A percentile compares a stretch with the other conserved stretches of the same genome.
These are phyloP conservation scores for Gambelia wislizenii DNA, from an alignment of 2,797 vertebrate species.

Conservation along the genomic window DNA sequence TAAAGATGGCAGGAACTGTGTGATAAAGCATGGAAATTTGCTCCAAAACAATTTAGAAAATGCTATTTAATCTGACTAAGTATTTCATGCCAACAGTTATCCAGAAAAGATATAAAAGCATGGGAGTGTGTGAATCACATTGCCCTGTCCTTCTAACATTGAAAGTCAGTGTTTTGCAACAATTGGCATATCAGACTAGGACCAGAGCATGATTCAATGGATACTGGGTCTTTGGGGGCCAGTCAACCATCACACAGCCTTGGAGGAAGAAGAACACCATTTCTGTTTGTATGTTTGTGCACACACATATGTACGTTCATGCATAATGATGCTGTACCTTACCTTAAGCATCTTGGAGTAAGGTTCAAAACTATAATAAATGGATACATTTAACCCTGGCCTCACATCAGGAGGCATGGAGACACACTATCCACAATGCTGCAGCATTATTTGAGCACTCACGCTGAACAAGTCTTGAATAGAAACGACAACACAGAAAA, in stretches of 20 bases:
- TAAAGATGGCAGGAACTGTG: conserved; percentile 24
- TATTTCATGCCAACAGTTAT: too few relatives aligned
- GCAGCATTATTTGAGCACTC: too few relatives aligned
- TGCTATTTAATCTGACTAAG: neutral
- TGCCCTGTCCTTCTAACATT: too few relatives aligned
- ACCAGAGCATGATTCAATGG: neutral
- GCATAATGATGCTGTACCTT: neutral
- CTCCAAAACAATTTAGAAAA: neutral
- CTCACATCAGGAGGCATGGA: too few relatives aligned
- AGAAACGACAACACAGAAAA: too few relatives aligned
- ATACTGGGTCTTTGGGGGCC: neutral
- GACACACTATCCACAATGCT: too few relatives aligned
- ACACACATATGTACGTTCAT: neutral
- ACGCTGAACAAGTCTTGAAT: too few relatives aligned
- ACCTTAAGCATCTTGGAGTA: neutral
- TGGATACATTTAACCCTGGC: neutral
- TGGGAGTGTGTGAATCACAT: neutral
- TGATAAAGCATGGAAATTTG: neutral
- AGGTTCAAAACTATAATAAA: too few relatives aligned
- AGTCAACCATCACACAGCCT: neutral
- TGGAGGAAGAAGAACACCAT: neutral
- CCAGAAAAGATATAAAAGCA: neutral
- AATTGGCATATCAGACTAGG: too few relatives aligned
- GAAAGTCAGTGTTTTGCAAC: too few relatives aligned
- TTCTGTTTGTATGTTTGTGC: neutral